Base-by-base conservation (phyloP, 2,888 invertebrate genomes). In the Ecdyonurus torrentis region DNA sequence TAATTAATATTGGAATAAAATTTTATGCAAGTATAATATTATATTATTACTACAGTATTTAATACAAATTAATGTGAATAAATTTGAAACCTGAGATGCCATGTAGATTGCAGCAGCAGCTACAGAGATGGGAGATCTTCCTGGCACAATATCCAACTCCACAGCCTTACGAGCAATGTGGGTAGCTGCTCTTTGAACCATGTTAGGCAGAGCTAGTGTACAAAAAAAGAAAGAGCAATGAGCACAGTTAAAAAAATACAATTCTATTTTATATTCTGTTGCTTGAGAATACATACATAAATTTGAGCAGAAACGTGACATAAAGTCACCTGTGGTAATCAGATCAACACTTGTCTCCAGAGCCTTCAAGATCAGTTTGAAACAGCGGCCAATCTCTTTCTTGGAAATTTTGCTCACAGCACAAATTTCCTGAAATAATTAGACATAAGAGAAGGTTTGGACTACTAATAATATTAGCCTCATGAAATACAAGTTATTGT, bases 91-190 rank as follows among this genome's bases (percentile, higher is more conserved):
- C 77, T 95, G 97, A 18, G 96, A 96, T 1, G 99, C 98, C 98
- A 99, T 98, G 72, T 98, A 99, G 71, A 99, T 99, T 62, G 99
- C 97, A 60, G 99, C 98, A 5, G 99, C 99, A 0, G 99, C 96
- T 1, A 99, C 96, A 0, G 98, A 98, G 67, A 99, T 97, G 0
- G 99, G 99, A 63, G 97, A 97, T 70, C 98, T 83, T 3, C 98
- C 98, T 53, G 98, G 93, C 7, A 98, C 97, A 70, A 99, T 90
- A 73, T 99, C 97, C 76, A 95, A 77, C 72, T 99, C 97, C 0
- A 95, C 95, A 2, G 98, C 98, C 72, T 92, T 93, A 71, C 91
- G 83, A 0, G 99, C 98, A 71, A 99, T 99, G 71, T 94, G 89
- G 0, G 97, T 97, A 0, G 99, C 99, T 2, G 95, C 97, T 67